Conservation (phyloP, 2,113 vertebrate genomes). For the Protobothrops mucrosquamatus region DNA sequence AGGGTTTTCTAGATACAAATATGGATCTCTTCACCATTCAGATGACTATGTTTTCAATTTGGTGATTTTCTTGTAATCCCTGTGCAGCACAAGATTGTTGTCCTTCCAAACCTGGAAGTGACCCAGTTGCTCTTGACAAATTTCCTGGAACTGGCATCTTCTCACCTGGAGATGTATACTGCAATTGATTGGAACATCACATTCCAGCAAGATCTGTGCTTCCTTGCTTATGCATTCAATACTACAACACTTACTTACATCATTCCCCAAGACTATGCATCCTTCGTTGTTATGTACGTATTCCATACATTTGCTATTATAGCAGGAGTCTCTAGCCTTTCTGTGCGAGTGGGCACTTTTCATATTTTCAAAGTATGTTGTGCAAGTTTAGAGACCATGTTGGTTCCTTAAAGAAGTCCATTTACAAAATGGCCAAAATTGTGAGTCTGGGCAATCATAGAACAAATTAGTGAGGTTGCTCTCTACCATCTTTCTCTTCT, state of each 20-base stretch:
- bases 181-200: background rate
- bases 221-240: conserved; percentile 17
- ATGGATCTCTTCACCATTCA: background rate
- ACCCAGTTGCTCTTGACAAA: conserved; percentile 25
- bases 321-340: background rate
- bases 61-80: background rate
- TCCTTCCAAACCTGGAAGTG: background rate
- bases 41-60: background rate
- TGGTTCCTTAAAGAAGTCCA: background rate
- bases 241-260: background rate
- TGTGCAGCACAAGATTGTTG: conserved; percentile 3
- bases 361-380: background rate
- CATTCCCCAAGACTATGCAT: conserved; percentile 3
- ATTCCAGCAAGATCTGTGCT: conserved; percentile 20
- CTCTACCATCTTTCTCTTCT: background rate
- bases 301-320: background rate
- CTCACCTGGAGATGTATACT: background rate
- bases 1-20: background rate
- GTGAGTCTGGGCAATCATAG: background rate
- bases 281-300: conserved; percentile 45
- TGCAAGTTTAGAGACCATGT: background rate
- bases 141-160: background rate
- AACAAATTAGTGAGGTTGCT: background rate
- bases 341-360: background rate
- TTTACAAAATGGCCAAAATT: background rate